phyloP scores from a whole-genome alignment of 2,113 vertebrate genomes.

The Osmerus eperlanus region DNA sequence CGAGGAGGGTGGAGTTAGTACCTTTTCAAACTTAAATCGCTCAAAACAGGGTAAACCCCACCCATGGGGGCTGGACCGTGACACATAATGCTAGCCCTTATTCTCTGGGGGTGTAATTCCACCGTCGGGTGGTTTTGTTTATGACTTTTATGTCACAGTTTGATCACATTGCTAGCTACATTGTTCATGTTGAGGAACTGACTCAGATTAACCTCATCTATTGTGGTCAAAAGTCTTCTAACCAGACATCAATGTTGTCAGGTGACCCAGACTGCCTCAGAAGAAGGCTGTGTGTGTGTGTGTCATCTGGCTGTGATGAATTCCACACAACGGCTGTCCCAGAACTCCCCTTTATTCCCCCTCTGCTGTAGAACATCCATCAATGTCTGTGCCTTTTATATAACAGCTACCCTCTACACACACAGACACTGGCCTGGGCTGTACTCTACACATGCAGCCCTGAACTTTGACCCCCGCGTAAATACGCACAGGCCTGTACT shows the following conservation, averaged over 20 bases:
- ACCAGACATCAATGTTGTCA: neutral
- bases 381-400: slow-evolving; percentile 52
- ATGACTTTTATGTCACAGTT: neutral
- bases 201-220: neutral
- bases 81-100: too few relatives aligned
- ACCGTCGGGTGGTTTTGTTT: neutral
- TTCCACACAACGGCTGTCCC: slow-evolving; percentile 33
- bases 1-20: too few relatives aligned
- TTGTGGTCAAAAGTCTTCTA: neutral
- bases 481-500: slow-evolving; percentile 17
- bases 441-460: slow-evolving; percentile 42
- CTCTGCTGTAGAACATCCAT: slow-evolving; percentile 27
- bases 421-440: slow-evolving; percentile 24
- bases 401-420: too few relatives aligned
- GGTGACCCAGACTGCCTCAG: slow-evolving; percentile 2
- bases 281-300: neutral
- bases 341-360: slow-evolving; percentile 34
- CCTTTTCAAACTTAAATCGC: too few relatives aligned
- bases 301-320: slow-evolving; percentile 18
- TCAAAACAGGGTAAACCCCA: too few relatives aligned
- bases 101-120: neutral
- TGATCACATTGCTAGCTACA: too few relatives aligned
- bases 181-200: too few relatives aligned
- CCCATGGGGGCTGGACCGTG: too few relatives aligned
- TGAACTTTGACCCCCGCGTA: slow-evolving; percentile 21